Evolutionary conservation across 2,113 vertebrate genomes (phyloP).

Genomic region (Vulpes ferrilata): DNA sequence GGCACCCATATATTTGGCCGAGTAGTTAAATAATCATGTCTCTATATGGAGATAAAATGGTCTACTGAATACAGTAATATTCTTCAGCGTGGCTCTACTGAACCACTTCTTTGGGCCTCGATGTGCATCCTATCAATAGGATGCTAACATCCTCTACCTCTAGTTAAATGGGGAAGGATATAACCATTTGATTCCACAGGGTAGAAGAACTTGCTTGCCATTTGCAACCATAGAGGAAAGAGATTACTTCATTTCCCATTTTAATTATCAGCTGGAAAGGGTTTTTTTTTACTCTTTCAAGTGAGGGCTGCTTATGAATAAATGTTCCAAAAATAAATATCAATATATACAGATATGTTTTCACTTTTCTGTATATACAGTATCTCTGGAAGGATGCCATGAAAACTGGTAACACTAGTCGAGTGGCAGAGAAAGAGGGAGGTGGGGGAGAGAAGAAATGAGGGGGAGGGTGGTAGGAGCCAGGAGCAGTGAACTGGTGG

Average conservation of each 20-base stretch:
- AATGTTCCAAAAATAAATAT: background rate
- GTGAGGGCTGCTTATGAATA: constrained; percentile 8
- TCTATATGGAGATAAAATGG: background rate
- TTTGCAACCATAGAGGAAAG: background rate
- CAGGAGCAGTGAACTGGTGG: background rate
- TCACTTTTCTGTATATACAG: background rate
- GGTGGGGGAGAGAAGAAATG: accelerated
- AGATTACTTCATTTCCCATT: background rate
- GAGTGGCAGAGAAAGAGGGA: background rate
- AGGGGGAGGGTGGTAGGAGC: background rate
- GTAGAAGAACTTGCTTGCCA: background rate
- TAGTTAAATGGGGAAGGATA: background rate
- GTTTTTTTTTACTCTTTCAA: constrained; percentile 16
- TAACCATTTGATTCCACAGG: background rate
- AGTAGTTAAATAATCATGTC: background rate
- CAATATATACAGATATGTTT: background rate
- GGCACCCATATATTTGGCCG: background rate
- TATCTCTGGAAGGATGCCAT: background rate
- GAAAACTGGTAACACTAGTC: background rate
- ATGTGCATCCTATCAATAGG: background rate
- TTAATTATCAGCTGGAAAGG: background rate
- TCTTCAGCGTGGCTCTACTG: background rate
- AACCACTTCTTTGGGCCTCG: background rate
- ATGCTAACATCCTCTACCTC: background rate
- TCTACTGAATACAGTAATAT: no score